Evolutionary conservation across 2,113 vertebrate species (phyloP).

Genomic region (Leptobrachium ailaonicum): DNA sequence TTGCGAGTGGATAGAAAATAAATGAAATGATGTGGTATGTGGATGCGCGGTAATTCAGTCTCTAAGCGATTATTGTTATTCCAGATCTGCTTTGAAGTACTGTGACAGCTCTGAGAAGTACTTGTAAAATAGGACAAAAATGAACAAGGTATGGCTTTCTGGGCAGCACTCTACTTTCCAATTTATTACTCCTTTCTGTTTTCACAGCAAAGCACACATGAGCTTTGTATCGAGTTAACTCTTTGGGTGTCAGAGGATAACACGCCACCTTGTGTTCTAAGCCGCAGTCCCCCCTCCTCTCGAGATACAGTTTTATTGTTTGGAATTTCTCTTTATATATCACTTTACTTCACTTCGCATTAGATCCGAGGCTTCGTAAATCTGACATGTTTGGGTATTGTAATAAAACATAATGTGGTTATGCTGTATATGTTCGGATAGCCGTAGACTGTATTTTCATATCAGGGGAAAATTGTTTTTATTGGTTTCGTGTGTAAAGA

Average conservation of each 20-base stretch:
- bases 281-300: background rate
- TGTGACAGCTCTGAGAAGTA: conserved; percentile 7
- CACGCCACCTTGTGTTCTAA: background rate
- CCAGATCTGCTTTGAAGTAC: conserved; percentile 5
- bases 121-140: conserved; percentile 27
- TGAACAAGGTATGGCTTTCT: background rate
- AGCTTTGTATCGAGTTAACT: background rate
- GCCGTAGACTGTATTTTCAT: background rate
- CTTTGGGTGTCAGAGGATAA: background rate
- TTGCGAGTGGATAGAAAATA: background rate
- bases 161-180: conserved; percentile 20
- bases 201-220: background rate
- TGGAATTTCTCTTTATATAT: background rate
- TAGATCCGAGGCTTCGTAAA: background rate
- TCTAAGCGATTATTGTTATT: conserved; percentile 13
- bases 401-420: background rate
- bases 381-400: background rate
- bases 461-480: background rate
- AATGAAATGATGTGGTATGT: conserved; percentile 1
- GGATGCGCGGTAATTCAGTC: conserved; percentile 16
- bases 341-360: conserved; percentile 2
- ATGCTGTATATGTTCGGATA: background rate
- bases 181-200: conserved; percentile 14
- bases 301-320: background rate
- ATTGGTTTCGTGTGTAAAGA: background rate